Base-by-base conservation (phyloP, 2,888 invertebrate genomes). In the Drosophila diplacantha region DNA sequence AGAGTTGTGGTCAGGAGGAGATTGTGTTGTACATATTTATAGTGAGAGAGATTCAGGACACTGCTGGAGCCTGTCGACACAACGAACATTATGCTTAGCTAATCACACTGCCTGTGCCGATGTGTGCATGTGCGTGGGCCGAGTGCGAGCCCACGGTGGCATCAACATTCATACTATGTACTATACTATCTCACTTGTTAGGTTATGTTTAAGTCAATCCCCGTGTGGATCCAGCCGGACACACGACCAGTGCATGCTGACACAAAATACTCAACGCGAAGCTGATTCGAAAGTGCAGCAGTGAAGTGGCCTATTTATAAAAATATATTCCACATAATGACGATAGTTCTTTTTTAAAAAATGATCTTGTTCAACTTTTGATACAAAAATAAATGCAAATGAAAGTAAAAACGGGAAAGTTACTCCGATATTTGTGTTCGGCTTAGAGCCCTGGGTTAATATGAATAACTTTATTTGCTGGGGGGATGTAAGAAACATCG, bases 31-130 rank as follows among this genome's bases (percentile, higher is more conserved):
- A 67, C 16, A 59, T 67, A 59, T 31, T 56, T 50, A 49, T 39
- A 38, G 39, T 35, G 35, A 51, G 26, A 31, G 50, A 44, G 37
- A 39, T 52, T 59, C 60, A 57, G 66, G 58, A 69, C 64, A 65
- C 57, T 55, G 71, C 72, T 61, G 78, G 67, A 64, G 53, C 76
- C 71, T 63, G 72, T 69, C 67, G 67, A 73, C 81, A 77, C 86
- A 86, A 85, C 85, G 84, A 85, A 81, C 70, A 80, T 74, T 72
- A 70, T 73, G 68, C 73, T 81, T 80, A 86, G 86, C 87, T 85
- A 87, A 87, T 83, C 83, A 85, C 85, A 87, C 87, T 87, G 87
- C 87, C 86, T 79, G 69, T 69, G 78, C 71, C 73, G 65, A 71
- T 46, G 61, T 61, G 54, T 61, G 24, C 31, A 16, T 44, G 59